A percentile compares a stretch with the other conserved stretches of the same genome.
Evolutionary conservation across 2,888 invertebrate species (phyloP).

Genomic region (Harpagoxenus sublaevis): DNA sequence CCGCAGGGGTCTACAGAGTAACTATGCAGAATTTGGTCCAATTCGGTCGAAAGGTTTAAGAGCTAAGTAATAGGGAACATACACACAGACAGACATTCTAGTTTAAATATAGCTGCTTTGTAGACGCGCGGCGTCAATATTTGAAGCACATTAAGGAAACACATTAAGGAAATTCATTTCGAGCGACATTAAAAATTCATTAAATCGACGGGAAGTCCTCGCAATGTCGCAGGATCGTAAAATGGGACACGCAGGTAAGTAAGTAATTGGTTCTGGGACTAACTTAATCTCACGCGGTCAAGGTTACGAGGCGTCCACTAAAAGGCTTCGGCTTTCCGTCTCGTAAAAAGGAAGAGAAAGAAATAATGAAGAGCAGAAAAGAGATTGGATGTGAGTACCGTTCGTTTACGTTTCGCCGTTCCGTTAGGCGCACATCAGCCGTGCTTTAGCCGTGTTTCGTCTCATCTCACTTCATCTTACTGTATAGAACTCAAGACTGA

Average conservation of each 20-base stretch:
- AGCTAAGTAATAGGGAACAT: too few species aligned
- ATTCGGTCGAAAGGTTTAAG: too few species aligned
- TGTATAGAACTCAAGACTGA: background rate
- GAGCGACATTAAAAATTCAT: background rate
- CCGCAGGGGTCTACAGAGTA: too few species aligned
- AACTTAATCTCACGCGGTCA: conserved; percentile 32
- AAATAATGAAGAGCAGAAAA: conserved; percentile 39
- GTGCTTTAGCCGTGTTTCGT: background rate
- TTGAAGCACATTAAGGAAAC: background rate
- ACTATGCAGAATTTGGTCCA: too few species aligned
- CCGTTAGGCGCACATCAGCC: conserved; percentile 77
- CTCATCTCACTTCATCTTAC: conserved; percentile 50
- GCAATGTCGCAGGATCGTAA: background rate
- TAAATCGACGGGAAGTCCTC: background rate
- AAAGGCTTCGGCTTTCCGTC: conserved; percentile 12
- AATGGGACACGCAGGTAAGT: conserved; percentile 19
- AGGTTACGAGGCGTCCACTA: conserved; percentile 15
- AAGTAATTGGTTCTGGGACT: conserved; percentile 28
- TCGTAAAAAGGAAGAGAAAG: conserved; percentile 36
- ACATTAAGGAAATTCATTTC: background rate
- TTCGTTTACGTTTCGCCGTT: conserved; percentile 68
- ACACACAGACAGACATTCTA: too few species aligned
- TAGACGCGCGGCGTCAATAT: background rate
- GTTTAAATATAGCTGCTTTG: background rate
- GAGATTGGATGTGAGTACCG: conserved; percentile 74